Percentiles rank a stretch among this genome's conserved stretches.
Conservation (phyloP, 1,140 invertebrate species). For the Ruditapes philippinarum region DNA sequence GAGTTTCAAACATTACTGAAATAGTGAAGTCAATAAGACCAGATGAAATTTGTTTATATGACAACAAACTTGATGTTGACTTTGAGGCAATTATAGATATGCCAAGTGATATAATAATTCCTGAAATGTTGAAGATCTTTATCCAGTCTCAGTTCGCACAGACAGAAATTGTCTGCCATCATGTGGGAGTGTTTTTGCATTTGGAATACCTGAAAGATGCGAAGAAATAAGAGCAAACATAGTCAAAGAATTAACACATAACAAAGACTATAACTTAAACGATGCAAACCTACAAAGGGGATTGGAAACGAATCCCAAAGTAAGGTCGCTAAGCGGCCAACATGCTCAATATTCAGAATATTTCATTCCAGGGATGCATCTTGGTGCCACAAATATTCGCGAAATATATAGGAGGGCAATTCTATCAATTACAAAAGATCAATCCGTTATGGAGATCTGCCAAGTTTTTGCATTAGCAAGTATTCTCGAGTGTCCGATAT, state of each 20-base stretch:
- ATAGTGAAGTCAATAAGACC: background rate
- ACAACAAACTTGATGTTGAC: conserved; percentile 20
- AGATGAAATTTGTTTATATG: conserved; percentile 12
- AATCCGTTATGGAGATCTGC: conserved; percentile 36
- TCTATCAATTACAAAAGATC: conserved; percentile 27
- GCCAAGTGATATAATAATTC: conserved; percentile 11
- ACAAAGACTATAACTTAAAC: conserved; percentile 14
- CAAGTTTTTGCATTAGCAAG: conserved; percentile 9
- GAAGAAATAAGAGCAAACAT: conserved; percentile 27
- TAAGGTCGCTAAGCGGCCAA: background rate
- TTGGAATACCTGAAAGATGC: background rate
- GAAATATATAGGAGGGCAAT: conserved; percentile 22
- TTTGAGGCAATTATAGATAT: background rate
- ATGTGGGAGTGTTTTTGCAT: conserved; percentile 30
- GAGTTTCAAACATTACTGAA: conserved; percentile 4
- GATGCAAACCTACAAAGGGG: no score
- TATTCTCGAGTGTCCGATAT: conserved; percentile 17
- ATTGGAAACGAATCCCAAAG: no score
- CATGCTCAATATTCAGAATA: conserved; percentile 30
- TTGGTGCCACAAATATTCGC: background rate
- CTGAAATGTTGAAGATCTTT: background rate
- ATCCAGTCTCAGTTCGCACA: conserved; percentile 11
- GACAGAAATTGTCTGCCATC: conserved; percentile 37
- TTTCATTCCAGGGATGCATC: conserved; percentile 18
- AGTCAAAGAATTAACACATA: background rate